These are phyloP conservation scores for Phthorimaea operculella DNA, from an alignment of 1,140 invertebrate genomes.

Conservation along the genomic window DNA sequence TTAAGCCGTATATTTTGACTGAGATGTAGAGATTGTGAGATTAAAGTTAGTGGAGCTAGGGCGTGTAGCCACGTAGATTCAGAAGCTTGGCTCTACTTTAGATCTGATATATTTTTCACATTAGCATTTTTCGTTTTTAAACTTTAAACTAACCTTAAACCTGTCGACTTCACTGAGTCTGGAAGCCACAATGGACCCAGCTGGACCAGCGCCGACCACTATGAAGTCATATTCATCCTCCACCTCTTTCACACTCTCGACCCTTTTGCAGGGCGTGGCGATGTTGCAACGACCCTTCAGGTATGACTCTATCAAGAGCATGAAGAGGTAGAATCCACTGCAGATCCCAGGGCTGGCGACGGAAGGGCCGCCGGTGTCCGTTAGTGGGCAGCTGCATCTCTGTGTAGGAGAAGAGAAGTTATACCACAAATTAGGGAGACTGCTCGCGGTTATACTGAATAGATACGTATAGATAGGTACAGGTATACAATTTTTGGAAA, in stretches of 20 bases:
- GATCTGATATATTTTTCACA: no score
- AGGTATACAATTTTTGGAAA: no score
- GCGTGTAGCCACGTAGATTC: no score
- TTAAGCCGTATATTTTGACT: no score
- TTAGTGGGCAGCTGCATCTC: constrained; percentile 75
- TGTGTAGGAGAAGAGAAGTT: constrained; percentile 11
- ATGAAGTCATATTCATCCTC: constrained; percentile 32
- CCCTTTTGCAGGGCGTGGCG: constrained; percentile 27
- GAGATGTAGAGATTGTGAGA: no score
- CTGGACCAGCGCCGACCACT: constrained; percentile 36
- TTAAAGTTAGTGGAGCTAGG: no score
- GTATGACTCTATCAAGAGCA: constrained; percentile 81
- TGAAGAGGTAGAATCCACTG: constrained; percentile 79
- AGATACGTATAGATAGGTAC: no score
- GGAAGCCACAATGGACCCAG: constrained; percentile 35
- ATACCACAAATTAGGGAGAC: no score
- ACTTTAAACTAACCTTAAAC: constrained; percentile 21
- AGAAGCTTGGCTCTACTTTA: no score
- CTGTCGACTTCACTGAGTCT: constrained; percentile 27
- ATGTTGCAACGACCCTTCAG: constrained; percentile 80
- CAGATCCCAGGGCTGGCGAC: constrained; percentile 74
- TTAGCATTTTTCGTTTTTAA: not conserved
- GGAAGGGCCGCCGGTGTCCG: constrained; percentile 71
- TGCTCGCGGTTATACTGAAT: no score
- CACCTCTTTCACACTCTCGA: constrained; percentile 13